phyloP scores from a whole-genome alignment of 2,888 invertebrate species.

The Diloba caeruleocephala region DNA sequence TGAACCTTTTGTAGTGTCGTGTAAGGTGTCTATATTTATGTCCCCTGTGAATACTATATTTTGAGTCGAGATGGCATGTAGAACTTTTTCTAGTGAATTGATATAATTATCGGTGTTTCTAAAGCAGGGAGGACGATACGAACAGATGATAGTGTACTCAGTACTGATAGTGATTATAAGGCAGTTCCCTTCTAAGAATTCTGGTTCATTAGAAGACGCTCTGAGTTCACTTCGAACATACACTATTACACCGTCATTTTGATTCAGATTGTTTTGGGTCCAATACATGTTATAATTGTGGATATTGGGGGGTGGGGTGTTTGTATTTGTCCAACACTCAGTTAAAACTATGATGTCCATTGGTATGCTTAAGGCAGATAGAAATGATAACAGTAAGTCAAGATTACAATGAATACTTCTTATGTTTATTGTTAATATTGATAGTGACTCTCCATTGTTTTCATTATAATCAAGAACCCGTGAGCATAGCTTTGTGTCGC shows the following conservation, averaged over 20 bases:
- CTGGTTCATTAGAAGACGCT: not conserved
- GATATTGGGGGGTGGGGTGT: no score
- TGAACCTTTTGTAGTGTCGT: not conserved
- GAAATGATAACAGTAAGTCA: no score
- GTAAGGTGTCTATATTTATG: not conserved
- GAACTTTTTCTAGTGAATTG: not conserved
- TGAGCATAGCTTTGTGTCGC: no score
- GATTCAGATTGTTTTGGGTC: not conserved
- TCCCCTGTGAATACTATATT: conserved; percentile 1
- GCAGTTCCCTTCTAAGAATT: not conserved
- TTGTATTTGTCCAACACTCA: no score
- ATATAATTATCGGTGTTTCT: not conserved
- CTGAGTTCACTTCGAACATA: not conserved
- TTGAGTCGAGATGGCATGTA: not conserved
- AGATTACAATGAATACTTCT: no score
- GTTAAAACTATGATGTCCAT: no score
- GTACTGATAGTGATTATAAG: not conserved
- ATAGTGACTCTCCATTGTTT: no score
- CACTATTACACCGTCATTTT: not conserved
- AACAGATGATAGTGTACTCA: not conserved
- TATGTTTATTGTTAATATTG: no score
- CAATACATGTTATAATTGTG: not conserved
- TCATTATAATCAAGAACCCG: no score
- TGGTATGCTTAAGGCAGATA: no score
- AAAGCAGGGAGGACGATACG: no score